phyloP scores from a whole-genome alignment of 2,888 invertebrate species.

The Phytoseiulus persimilis region DNA sequence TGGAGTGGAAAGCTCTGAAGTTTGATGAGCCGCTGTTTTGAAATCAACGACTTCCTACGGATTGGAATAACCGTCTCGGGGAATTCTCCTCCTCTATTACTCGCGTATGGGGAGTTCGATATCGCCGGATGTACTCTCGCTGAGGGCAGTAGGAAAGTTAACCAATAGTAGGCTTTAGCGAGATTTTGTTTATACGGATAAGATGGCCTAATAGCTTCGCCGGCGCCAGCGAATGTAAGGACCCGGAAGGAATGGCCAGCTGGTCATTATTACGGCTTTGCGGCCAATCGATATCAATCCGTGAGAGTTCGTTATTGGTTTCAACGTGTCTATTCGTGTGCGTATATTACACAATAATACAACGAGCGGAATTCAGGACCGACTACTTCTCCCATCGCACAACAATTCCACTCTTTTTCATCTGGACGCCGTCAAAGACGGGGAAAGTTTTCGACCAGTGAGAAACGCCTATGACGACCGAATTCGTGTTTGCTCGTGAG shows the following conservation, averaged over 20 bases:
- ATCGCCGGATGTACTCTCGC: background rate
- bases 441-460: too few species aligned
- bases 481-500: background rate
- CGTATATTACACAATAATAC: background rate
- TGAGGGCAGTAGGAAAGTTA: background rate
- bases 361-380: background rate
- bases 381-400: too few species aligned
- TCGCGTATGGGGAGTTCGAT: background rate
- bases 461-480: too few species aligned
- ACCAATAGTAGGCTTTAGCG: background rate
- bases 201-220: background rate
- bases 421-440: too few species aligned
- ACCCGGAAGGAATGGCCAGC: background rate
- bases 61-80: background rate
- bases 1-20: too few species aligned
- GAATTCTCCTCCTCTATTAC: background rate
- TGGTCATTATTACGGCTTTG: background rate
- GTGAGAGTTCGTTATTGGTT: background rate
- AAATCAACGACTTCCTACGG: too few species aligned
- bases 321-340: background rate
- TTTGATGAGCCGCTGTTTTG: too few species aligned
- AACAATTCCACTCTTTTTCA: too few species aligned
- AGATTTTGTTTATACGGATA: constrained; percentile 5
- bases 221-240: background rate
- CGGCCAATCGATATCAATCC: background rate